Conservation (phyloP, 2,113 vertebrate genomes). For the Tragulus kanchil region DNA sequence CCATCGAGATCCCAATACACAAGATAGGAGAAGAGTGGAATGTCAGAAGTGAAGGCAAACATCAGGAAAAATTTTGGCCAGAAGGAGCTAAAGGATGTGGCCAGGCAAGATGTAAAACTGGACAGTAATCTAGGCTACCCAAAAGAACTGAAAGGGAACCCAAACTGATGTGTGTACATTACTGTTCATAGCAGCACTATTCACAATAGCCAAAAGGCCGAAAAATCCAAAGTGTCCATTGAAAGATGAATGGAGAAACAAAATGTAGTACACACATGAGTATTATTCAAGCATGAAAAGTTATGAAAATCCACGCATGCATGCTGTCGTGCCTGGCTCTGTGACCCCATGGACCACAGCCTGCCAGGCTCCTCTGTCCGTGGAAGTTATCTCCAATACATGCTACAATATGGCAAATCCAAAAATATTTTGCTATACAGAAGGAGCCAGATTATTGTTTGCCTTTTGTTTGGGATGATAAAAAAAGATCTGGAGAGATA, state of each 20-base stretch:
- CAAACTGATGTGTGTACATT: no score
- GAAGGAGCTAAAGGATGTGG: not conserved
- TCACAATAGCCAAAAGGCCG: not conserved
- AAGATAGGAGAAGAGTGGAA: not conserved
- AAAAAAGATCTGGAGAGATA: not conserved
- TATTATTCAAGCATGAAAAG: not conserved
- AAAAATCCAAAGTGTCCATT: not conserved
- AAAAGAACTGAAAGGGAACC: not conserved
- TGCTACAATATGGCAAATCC: not conserved
- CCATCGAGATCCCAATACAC: not conserved
- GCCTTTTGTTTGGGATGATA: not conserved
- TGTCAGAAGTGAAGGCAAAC: not conserved
- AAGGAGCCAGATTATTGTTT: not conserved
- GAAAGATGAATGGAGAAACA: not conserved
- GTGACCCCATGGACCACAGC: not conserved
- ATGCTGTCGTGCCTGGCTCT: not conserved
- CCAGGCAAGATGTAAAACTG: not conserved
- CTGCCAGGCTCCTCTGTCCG: not conserved
- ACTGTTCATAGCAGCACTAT: not conserved
- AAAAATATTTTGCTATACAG: not conserved
- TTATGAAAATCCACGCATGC: not conserved
- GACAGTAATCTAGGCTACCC: not conserved
- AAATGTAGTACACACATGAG: no score
- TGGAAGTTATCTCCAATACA: not conserved
- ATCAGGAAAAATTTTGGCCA: not conserved